A percentile compares a stretch with the other conserved stretches of the same genome.
Evolutionary conservation across 1,140 invertebrate genomes (phyloP).

Genomic region (Ctenoplectra terminalis): DNA sequence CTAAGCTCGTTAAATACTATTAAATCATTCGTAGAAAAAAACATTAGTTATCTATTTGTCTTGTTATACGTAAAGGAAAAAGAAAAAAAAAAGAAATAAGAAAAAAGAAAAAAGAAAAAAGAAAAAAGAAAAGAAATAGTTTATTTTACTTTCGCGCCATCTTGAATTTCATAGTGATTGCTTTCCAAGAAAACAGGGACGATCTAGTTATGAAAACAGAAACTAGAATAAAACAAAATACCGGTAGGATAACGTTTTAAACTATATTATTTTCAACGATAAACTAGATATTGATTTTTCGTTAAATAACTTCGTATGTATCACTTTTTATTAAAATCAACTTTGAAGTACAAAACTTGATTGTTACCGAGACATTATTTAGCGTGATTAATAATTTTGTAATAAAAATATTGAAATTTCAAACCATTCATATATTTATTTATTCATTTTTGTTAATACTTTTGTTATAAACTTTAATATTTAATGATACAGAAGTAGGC

Average conservation of each 20-base stretch:
- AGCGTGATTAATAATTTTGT: background rate
- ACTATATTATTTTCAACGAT: background rate
- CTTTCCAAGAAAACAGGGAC: background rate
- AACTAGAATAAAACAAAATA: conserved; percentile 19
- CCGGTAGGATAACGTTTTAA: conserved; percentile 9
- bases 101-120: background rate
- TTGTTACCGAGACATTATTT: background rate
- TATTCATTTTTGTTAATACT: no score
- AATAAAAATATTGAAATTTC: background rate
- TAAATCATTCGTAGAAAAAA: background rate
- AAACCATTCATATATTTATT: background rate
- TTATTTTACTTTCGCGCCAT: conserved; percentile 24
- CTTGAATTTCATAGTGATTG: conserved; percentile 24
- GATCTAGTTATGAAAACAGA: conserved; percentile 21
- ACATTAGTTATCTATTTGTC: background rate
- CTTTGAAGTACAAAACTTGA: background rate
- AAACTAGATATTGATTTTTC: background rate
- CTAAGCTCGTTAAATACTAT: background rate
- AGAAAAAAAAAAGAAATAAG: no score
- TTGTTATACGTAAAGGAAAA: no score
- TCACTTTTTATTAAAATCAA: background rate
- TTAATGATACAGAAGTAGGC: background rate
- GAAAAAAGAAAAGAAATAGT: background rate
- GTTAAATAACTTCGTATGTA: background rate
- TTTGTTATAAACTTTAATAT: background rate